Conservation (phyloP, 2,888 invertebrate species). For the Hoplodrina ambigua region DNA sequence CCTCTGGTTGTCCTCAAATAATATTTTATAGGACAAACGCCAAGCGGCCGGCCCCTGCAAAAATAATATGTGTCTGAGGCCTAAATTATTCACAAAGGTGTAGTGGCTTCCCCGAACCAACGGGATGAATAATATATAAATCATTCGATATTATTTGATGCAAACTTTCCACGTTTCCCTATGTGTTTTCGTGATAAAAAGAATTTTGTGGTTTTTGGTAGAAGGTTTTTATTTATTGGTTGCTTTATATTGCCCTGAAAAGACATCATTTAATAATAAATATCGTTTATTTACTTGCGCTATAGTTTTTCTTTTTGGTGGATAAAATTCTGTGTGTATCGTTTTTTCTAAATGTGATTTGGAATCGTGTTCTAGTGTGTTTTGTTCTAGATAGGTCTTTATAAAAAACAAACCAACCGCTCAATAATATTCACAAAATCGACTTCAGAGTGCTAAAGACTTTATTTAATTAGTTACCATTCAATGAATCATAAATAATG, state of each 20-base stretch:
- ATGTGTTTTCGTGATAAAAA: constrained; percentile 59
- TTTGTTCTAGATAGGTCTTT: too few species aligned
- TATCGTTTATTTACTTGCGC: too few species aligned
- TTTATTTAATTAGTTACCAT: too few species aligned
- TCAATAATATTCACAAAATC: too few species aligned
- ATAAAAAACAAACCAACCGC: too few species aligned
- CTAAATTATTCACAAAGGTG: constrained; percentile 89
- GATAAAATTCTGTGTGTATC: too few species aligned
- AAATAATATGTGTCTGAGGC: constrained; percentile 84
- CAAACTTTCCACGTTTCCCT: constrained; percentile 71
- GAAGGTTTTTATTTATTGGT: neutral
- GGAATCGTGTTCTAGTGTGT: too few species aligned
- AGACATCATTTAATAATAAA: neutral
- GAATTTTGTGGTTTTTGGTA: constrained; percentile 58
- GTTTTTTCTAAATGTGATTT: too few species aligned
- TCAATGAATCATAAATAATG: too few species aligned
- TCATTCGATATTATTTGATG: constrained; percentile 84
- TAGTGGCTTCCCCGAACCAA: constrained; percentile 78
- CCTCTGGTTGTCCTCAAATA: constrained; percentile 69
- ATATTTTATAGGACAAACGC: constrained; percentile 84
- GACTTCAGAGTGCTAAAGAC: too few species aligned
- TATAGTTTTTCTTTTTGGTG: too few species aligned
- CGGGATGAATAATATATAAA: constrained; percentile 87
- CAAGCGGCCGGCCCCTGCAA: constrained; percentile 79
- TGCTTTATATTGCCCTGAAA: neutral